Base-by-base conservation (phyloP, 2,113 vertebrate genomes). In the Rhizomys pruinosus region DNA sequence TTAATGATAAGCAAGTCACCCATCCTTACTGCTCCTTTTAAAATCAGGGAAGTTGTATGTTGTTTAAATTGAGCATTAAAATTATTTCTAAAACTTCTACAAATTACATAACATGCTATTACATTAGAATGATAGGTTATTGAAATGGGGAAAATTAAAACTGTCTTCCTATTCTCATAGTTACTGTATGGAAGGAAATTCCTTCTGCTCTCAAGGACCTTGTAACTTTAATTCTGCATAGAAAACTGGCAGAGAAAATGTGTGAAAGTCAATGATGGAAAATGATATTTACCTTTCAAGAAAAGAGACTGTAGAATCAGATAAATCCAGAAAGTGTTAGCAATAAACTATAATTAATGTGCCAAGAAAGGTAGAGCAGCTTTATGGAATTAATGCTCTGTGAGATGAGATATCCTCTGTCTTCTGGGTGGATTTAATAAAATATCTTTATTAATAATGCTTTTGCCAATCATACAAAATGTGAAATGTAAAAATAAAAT, bases 271-370 rank as follows among this genome's bases (percentile, higher is more conserved):
- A 68, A 20, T 85, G 37, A 52, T 19, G 20, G 10, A 81, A 93
- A 88, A 87, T 79, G 37, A 44, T 32, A 78, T 88, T 76, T 78
- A 77, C 42, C 27, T 91, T 87, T 94, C n/a, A 77, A 57, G 27
- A 94, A 80, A 23, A 19, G 27, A 96, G 17, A 52, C 52, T 57
- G 3, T 57, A 16, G 15, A 44, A 87, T 76, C 55, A 95, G 5
- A 87, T 90, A 73, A 96, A 79, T 32, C 2, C 27, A 92, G 55
- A 87, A 84, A 66, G 10, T 34, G 16, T 87, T 91, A 55, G 64
- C 94, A 88, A 91, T 44, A 90, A 95, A 96, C n/a, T 74, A 1
- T n/a, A 90, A 96, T 93, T 87, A 78, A 93, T 69, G 29, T 34
- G 29, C 84, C 59, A 71, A 84, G 74, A 81, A 95, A 81, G 3